Evolutionary conservation across 2,113 vertebrate species (phyloP).

Genomic region (Cranoglanis bouderius): DNA sequence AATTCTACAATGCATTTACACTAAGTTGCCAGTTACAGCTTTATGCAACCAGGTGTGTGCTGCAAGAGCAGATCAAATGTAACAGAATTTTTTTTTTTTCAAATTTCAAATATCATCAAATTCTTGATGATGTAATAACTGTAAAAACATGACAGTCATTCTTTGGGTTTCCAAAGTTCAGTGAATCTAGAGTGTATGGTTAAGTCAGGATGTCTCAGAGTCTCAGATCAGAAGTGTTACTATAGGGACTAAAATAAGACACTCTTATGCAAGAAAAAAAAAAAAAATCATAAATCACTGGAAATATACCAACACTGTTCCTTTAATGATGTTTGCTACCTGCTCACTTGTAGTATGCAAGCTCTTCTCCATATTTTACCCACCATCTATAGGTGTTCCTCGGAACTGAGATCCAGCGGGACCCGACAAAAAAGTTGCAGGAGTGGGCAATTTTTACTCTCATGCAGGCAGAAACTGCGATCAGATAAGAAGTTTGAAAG

Average conservation of each 20-base stretch:
- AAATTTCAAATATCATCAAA: not conserved
- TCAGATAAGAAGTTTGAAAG: not conserved
- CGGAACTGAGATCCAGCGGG: not conserved
- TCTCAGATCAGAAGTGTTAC: not conserved
- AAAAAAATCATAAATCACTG: not conserved
- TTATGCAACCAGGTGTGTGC: not conserved
- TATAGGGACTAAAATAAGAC: not conserved
- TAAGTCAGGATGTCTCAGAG: not conserved
- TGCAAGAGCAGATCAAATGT: not conserved
- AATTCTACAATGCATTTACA: not conserved
- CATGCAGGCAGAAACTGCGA: not conserved
- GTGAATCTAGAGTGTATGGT: not conserved
- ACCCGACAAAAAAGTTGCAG: not conserved
- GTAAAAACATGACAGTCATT: not conserved
- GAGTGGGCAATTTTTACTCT: not conserved
- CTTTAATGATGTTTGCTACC: not conserved
- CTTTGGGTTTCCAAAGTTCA: not conserved
- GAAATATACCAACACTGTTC: not conserved
- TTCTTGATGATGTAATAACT: not conserved
- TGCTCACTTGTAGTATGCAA: not conserved
- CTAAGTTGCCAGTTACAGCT: not conserved
- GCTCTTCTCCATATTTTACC: not conserved
- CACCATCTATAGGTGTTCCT: not conserved
- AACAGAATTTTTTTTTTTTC: not conserved
- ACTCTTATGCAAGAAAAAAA: not conserved